A percentile compares a stretch with the other conserved stretches of the same genome.
These are phyloP conservation scores for Hypocryptadius cinnamomeus DNA, from an alignment of 2,113 vertebrate species.

Conservation along the genomic window DNA sequence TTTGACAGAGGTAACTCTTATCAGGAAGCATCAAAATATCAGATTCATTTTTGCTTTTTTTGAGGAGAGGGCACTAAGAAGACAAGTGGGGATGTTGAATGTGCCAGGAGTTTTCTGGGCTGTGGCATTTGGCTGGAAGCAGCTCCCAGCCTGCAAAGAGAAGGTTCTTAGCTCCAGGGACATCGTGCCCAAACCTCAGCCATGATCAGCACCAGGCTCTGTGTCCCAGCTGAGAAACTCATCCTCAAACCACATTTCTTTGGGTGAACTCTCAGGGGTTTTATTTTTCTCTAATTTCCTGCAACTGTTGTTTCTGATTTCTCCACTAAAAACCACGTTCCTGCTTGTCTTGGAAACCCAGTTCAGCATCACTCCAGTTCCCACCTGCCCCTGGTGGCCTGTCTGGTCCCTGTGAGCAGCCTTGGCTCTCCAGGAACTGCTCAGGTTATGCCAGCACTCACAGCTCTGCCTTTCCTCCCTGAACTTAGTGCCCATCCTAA, in stretches of 20 bases:
- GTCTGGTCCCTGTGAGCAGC: fast-evolving
- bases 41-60: background rate
- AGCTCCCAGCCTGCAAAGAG: background rate
- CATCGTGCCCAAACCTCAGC: fast-evolving
- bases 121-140: background rate
- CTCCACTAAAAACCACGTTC: background rate
- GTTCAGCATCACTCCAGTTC: background rate
- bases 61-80: background rate
- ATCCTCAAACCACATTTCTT: background rate
- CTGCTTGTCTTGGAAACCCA: background rate
- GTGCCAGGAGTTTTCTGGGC: background rate
- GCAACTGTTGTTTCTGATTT: background rate
- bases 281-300: background rate
- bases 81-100: background rate
- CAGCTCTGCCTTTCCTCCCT: background rate
- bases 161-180: background rate
- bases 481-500: background rate
- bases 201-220: background rate
- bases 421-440: background rate
- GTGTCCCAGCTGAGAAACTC: background rate
- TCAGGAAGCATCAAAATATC: background rate
- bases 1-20: slow-evolving; percentile 16
- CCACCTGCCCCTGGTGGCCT: background rate
- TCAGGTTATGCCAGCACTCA: background rate
- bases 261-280: background rate